Conservation (phyloP, 2,113 vertebrate genomes). For the Pelecanoides urinatrix region DNA sequence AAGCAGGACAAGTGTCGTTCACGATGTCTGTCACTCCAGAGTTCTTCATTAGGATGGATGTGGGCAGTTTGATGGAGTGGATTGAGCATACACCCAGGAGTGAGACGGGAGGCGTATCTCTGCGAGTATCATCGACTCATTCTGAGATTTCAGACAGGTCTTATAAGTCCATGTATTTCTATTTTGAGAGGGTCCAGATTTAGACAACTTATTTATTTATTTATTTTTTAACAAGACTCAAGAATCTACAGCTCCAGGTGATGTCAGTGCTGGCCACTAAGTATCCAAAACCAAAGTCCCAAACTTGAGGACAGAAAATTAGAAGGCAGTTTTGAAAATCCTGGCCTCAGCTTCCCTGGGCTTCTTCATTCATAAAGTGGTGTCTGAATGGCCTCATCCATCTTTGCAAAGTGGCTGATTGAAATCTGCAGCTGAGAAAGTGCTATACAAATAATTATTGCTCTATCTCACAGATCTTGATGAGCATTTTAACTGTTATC, state of each 20-base stretch:
- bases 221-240: background rate
- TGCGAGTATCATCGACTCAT: accelerated
- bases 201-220: background rate
- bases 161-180: background rate
- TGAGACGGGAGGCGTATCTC: accelerated
- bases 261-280: background rate
- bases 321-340: background rate
- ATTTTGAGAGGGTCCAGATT: background rate
- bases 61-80: background rate
- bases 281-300: background rate
- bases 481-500: background rate
- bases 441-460: background rate
- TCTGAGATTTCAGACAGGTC: background rate
- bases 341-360: background rate
- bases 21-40: background rate
- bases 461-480: background rate
- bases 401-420: background rate
- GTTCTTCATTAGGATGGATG: background rate
- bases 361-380: background rate
- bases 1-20: background rate
- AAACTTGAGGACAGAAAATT: background rate
- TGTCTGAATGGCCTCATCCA: background rate
- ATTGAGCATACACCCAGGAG: background rate
- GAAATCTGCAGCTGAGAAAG: background rate
- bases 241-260: background rate